Percentiles rank a stretch among this genome's conserved stretches.
Evolutionary conservation across 2,113 vertebrate species (phyloP).

Genomic region (Antechinus stuartii): DNA sequence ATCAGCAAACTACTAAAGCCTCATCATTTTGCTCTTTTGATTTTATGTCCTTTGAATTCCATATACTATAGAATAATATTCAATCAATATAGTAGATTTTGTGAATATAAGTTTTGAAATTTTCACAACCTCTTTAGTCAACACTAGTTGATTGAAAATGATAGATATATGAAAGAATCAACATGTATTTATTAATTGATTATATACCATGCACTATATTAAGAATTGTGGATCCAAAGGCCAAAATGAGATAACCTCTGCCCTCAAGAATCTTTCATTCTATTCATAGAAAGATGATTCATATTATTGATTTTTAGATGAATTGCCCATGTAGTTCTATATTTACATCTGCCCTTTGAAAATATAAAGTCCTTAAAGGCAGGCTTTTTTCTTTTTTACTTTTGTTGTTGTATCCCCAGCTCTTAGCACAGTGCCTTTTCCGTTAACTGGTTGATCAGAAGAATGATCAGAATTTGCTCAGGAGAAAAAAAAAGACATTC

Average conservation of each 20-base stretch:
- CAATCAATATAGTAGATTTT: background rate
- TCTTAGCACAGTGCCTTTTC: background rate
- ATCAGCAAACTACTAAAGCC: too few species aligned
- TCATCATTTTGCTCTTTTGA: background rate
- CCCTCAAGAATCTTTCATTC: background rate
- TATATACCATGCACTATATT: background rate
- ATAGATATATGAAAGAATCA: background rate
- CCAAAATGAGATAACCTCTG: background rate
- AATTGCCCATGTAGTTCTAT: background rate
- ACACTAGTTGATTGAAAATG: background rate
- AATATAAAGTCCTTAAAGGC: background rate
- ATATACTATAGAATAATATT: background rate
- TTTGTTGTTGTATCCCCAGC: background rate
- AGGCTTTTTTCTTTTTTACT: background rate
- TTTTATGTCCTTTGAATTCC: background rate
- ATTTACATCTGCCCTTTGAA: background rate
- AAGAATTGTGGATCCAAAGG: background rate
- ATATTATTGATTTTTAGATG: background rate
- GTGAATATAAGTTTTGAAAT: background rate
- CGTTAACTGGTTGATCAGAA: background rate
- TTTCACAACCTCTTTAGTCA: background rate
- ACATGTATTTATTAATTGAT: background rate
- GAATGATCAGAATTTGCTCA: background rate
- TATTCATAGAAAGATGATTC: background rate
- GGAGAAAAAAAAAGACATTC: background rate